These are phyloP conservation scores for Phrynocephalus guinanensis DNA, from an alignment of 2,797 vertebrate genomes.

Conservation along the genomic window DNA sequence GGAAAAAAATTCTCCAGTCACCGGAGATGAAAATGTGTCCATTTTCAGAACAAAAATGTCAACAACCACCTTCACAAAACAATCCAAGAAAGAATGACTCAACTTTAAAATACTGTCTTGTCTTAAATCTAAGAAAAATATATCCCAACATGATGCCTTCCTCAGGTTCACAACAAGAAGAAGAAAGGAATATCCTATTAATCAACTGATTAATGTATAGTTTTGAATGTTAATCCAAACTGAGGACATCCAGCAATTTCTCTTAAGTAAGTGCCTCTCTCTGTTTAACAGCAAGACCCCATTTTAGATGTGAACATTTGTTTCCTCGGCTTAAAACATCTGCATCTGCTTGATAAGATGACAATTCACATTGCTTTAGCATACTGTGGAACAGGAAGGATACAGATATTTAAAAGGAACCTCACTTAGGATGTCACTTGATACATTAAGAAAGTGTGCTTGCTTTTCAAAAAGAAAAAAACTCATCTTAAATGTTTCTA, in stretches of 20 bases:
- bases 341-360: constrained; percentile 34
- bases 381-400: background rate
- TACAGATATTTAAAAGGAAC: fast-evolving
- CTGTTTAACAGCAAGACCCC: constrained; percentile 30
- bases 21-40: constrained; percentile 27
- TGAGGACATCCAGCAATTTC: constrained; percentile 33
- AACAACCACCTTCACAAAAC: constrained; percentile 39
- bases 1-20: constrained; percentile 32
- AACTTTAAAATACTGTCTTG: constrained; percentile 51
- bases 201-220: constrained; percentile 38
- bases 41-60: constrained; percentile 31
- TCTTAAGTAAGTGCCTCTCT: constrained; percentile 48
- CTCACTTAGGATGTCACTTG: background rate
- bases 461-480: background rate
- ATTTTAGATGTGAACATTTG: constrained; percentile 36
- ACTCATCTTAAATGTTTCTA: background rate
- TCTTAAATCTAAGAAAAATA: constrained; percentile 49
- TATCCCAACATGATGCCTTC: constrained; percentile 34
- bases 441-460: background rate
- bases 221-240: constrained; percentile 52
- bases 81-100: background rate
- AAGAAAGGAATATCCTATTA: background rate
- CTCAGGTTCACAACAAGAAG: background rate
- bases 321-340: constrained; percentile 41
- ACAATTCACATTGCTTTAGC: background rate